phyloP scores from a whole-genome alignment of 1,140 invertebrate species.

The Drosophila lacertosa region DNA sequence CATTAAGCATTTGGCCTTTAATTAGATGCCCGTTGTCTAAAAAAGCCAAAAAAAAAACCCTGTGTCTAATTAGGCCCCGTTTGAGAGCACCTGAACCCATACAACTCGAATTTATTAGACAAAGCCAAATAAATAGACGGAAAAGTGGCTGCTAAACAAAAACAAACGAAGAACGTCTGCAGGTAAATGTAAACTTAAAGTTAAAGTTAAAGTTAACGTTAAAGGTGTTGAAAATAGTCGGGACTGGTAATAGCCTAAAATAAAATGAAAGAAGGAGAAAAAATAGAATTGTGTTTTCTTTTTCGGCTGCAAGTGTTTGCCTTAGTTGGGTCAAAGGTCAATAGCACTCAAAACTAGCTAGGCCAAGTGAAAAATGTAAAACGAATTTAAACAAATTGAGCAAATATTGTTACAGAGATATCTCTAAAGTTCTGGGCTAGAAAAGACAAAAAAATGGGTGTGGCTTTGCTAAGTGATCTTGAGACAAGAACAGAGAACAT shows the following conservation, averaged over 20 bases:
- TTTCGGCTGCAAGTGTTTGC: constrained; percentile 13
- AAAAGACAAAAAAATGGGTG: neutral
- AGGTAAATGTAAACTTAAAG: neutral
- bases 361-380: constrained; percentile 6
- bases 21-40: constrained; percentile 64
- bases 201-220: constrained; percentile 24
- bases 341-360: constrained; percentile 32
- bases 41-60: constrained; percentile 14
- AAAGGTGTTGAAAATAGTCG: constrained; percentile 55
- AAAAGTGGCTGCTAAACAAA: constrained; percentile 11
- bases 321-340: constrained; percentile 65
- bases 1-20: constrained; percentile 63
- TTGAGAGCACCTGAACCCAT: constrained; percentile 53
- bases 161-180: constrained; percentile 3
- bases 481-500: neutral
- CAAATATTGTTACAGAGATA: constrained; percentile 41
- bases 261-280: no score
- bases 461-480: constrained; percentile 2
- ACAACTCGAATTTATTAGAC: constrained; percentile 53
- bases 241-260: constrained; percentile 6
- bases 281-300: constrained; percentile 10
- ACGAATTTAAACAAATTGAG: constrained; percentile 36
- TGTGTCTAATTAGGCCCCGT: constrained; percentile 64
- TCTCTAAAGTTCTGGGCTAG: neutral
- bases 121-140: constrained; percentile 25